Evolutionary conservation across 2,888 invertebrate species (phyloP), one percentile per base, ranked within the genome.

Genomic region (Sminthurides aquaticus): DNA sequence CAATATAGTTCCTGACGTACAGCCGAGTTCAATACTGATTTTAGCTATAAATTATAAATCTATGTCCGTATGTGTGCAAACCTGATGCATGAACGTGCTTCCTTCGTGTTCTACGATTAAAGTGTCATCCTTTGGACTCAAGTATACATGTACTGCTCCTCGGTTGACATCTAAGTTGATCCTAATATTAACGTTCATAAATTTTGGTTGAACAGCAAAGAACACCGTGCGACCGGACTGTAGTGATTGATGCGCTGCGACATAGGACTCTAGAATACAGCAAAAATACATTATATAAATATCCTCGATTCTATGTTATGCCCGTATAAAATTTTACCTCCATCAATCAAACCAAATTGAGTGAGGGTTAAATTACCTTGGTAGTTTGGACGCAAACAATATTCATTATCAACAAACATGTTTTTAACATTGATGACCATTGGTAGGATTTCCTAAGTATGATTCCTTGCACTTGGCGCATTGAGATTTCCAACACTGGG

Each of bases 381-480:
- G 28, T 88, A 86, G 78, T 89, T 88, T 0, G 93, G 91, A 79
- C 95, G 94, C 75, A 96, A 91, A 78, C 96, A 96, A 83, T 94
- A 90, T 77, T 92, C 91, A 69, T 88, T 87, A 77, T 95, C 94
- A 0, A 94, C 90, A 26, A 88, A 89, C 81, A 96, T 91, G 71
- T 91, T 91, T 89, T 78, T 95, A 97, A 80, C 96, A 97, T 78
- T 96, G 96, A 80, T 95, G 95, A 5, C 95, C 94, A 77, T 87
- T 86, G 49, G 88, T 89, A 3, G 96, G 96, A 67, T 87, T 90
- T 11, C 96, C 96, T 74, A 91, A 85, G 79, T 92, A 96, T 27
- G 90, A 87, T 76, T 96, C 95, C 69, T 87, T 86, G 78, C 96
- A 96, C 78, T 90, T 91, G 67, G 93, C 90, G 79, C 96, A 96